Percentiles rank a stretch among this genome's conserved stretches.
Conservation (phyloP, 2,888 invertebrate species). For the Leuctra nigra region DNA sequence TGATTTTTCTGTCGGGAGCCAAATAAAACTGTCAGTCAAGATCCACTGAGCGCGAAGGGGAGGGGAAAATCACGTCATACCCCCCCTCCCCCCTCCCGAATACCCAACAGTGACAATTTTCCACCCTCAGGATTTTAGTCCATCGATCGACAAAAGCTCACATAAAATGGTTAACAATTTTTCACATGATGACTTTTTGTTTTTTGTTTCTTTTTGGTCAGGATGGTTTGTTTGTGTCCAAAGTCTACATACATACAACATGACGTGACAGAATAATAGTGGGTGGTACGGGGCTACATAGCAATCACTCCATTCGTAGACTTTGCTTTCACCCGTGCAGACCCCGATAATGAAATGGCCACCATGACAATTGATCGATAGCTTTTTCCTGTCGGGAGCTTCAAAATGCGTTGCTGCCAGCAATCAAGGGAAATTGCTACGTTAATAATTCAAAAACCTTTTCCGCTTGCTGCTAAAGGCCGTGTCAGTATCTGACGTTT, state of each 20-base stretch:
- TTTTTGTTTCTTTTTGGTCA: too few relatives aligned
- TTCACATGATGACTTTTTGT: too few relatives aligned
- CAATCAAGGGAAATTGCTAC: slow-evolving; percentile 24
- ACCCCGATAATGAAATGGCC: slow-evolving; percentile 15
- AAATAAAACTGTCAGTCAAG: background rate
- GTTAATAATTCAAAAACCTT: slow-evolving; percentile 23
- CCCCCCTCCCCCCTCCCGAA: too few relatives aligned
- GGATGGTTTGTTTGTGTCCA: background rate
- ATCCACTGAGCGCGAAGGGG: too few relatives aligned
- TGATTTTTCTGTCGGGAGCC: background rate
- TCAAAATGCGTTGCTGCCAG: slow-evolving; percentile 1
- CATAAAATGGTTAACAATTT: too few relatives aligned
- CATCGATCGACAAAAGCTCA: too few relatives aligned
- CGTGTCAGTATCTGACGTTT: background rate
- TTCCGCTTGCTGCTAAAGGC: background rate
- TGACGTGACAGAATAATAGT: slow-evolving; percentile 2
- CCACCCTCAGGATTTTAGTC: too few relatives aligned
- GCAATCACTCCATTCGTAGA: background rate
- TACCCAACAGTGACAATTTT: too few relatives aligned
- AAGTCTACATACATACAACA: background rate
- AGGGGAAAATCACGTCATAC: too few relatives aligned
- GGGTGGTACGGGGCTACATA: background rate
- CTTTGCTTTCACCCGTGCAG: background rate
- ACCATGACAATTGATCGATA: slow-evolving; percentile 16
- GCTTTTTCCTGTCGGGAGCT: slow-evolving; percentile 9